Conservation (phyloP, 2,888 invertebrate genomes). For the Eilema griseolum region DNA sequence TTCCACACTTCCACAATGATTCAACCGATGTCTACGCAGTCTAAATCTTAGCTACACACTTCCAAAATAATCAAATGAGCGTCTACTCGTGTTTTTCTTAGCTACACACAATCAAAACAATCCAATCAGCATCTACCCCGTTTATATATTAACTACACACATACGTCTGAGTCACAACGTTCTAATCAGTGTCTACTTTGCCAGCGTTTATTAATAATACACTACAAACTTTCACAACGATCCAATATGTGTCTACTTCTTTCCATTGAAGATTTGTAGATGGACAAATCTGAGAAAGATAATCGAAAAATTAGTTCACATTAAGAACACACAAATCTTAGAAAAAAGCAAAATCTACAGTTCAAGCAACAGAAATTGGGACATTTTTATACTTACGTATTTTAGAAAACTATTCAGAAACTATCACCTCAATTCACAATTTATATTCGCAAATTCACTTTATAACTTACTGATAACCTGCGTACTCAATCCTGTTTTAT, state of each 20-base stretch:
- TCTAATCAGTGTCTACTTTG: neutral
- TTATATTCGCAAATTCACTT: neutral
- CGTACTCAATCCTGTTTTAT: neutral
- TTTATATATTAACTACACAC: neutral
- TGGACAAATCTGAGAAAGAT: constrained; percentile 19
- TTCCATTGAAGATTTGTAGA: neutral
- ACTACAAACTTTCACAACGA: neutral
- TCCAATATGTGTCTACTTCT: neutral
- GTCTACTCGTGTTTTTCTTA: neutral
- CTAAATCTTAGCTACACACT: neutral
- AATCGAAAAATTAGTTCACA: neutral
- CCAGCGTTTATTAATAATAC: neutral
- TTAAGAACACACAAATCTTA: neutral
- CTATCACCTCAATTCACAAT: neutral
- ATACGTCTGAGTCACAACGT: too few relatives aligned
- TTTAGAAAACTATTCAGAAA: constrained; percentile 1
- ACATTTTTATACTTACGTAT: constrained; percentile 12
- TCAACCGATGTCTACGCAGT: neutral
- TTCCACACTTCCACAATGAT: neutral
- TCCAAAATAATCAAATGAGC: neutral
- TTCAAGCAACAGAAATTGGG: constrained; percentile 10
- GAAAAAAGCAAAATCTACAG: neutral
- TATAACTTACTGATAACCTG: neutral
- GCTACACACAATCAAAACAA: neutral
- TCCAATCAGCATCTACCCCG: neutral